Evolutionary conservation across 2,888 invertebrate genomes (phyloP), one percentile per base, ranked within the genome.

Genomic region (Rosalia funebris): DNA sequence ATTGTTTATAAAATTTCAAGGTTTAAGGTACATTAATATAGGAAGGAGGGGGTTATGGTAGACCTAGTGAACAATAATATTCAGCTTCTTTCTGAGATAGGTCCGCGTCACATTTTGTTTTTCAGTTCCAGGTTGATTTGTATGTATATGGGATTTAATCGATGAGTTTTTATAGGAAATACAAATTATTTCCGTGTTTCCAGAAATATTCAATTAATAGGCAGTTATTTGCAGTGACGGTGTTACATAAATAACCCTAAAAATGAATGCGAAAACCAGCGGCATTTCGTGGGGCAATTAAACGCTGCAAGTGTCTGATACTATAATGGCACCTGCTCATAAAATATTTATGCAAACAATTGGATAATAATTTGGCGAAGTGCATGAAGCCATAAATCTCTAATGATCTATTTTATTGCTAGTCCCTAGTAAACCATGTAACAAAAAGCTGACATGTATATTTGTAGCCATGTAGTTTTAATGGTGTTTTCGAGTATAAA

Each of bases 401-500:
- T 60, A 47, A 60, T 60, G 59, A 60, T 44, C 48, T 34, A 44
- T 60, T 60, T 56, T 52, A 60, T 44, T 48, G 48, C 50, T 39
- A 53, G 41, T 53, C 42, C 53, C 41, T 53, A 32, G 17, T 32
- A 53, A 42, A 42, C 25, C 53, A 42, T 53, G 53, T 31, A 56
- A 56, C 60, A 45, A 60, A 60, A 60, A 50, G 37, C 48, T 15
- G 37, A 60, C 52, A 41, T 32, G 53, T 25, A 42, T 53, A 53
- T 42, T 53, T 53, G 53, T 17, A 32, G 48, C 37, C 39, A 31
- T 53, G 53, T 44, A 45, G 25, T 48, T 52, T 50, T 57, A 37
- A 55, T 59, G 56, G 41, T 47, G 41, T 56, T 53, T 53, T 53
- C 42, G 53, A 53, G 53, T 55, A 57, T 64, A 60, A 66, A 64